phyloP scores from a whole-genome alignment of 2,888 invertebrate species.

The Digitonthophagus gazella region DNA sequence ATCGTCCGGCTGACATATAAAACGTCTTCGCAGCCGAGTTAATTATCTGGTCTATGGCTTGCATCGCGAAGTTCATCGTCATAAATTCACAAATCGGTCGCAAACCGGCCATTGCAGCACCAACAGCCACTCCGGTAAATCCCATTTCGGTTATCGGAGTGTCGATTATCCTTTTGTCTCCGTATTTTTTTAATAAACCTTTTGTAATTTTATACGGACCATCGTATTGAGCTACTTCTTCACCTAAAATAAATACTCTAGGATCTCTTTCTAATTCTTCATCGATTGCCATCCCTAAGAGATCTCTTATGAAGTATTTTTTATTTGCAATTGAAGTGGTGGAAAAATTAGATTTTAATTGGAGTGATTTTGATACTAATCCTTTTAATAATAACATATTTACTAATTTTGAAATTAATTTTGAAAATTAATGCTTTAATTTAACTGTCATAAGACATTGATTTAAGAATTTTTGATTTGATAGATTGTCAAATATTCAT shows the following conservation, averaged over 20 bases:
- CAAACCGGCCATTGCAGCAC: slow-evolving; percentile 68
- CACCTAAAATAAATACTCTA: slow-evolving; percentile 59
- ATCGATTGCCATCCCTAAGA: slow-evolving; percentile 62
- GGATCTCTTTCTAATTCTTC: slow-evolving; percentile 64
- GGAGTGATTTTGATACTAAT: neutral
- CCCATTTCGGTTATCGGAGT: slow-evolving; percentile 70
- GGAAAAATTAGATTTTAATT: slow-evolving; percentile 45
- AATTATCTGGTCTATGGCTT: slow-evolving; percentile 70
- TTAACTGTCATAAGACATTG: neutral
- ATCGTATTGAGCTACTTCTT: slow-evolving; percentile 66
- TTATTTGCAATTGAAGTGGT: slow-evolving; percentile 42
- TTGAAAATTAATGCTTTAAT: too few relatives aligned
- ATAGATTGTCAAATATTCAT: too few relatives aligned
- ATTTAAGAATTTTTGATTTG: neutral
- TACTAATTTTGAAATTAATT: too few relatives aligned
- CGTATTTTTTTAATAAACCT: slow-evolving; percentile 64
- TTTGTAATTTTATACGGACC: slow-evolving; percentile 56
- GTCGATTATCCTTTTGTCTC: slow-evolving; percentile 63
- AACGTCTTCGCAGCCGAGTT: slow-evolving; percentile 69
- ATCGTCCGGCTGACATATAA: slow-evolving; percentile 66
- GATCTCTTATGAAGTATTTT: slow-evolving; percentile 55
- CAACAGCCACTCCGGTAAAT: slow-evolving; percentile 66
- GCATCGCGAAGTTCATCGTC: slow-evolving; percentile 76
- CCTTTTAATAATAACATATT: neutral
- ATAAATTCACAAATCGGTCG: slow-evolving; percentile 71